Base-by-base conservation (phyloP, 2,888 invertebrate genomes). In the Drosophila koepferae region DNA sequence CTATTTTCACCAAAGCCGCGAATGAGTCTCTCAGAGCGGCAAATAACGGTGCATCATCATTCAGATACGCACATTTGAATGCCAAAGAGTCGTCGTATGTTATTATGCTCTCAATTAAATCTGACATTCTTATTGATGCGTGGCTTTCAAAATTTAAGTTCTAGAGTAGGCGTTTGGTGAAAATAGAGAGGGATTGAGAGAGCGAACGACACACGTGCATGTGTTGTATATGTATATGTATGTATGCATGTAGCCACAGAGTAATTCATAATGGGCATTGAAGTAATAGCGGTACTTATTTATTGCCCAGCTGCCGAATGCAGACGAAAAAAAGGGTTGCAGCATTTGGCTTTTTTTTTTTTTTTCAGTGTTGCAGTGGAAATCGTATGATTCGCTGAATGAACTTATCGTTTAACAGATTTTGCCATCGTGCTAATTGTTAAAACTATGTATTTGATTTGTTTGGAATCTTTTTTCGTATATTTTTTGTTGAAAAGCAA, bases 301-400 rank as follows among this genome's bases (percentile, higher is more conserved):
- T 71, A 67, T 49, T 77, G 56, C 55, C 62, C 70, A 77, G 81
- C 64, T 77, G 67, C 80, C 67, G 67, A 76, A 64, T 72, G 66
- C 72, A 80, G 56, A 64, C 77, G 36, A 54, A 63, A 44, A 77
- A 77, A 77, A 77, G 77, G 81, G 73, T 81, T 81, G 77, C 73
- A 65, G 68, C 60, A 63, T 49, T 81, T 59, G 12, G 56, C 46
- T 46, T 63, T 66, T 40, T 63, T 63, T 36, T 12, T 36, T 6
- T 31, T 55, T 23, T 38, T 63, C n/a, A 36, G 54, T 64, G 28
- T 18, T 64, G 51, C 41, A 59, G n/a, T 23, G 31, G 23, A 77
- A 69, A 65, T 65, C 68, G 46, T 62, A 16, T 48, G 56, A 62
- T 68, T 63, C 46, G 53, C 53, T 63, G 43, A 72, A 63, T 76